Percentiles rank a stretch among this genome's conserved stretches.
Evolutionary conservation across 1,140 invertebrate species (phyloP).

Genomic region (Drosophila gunungcola): DNA sequence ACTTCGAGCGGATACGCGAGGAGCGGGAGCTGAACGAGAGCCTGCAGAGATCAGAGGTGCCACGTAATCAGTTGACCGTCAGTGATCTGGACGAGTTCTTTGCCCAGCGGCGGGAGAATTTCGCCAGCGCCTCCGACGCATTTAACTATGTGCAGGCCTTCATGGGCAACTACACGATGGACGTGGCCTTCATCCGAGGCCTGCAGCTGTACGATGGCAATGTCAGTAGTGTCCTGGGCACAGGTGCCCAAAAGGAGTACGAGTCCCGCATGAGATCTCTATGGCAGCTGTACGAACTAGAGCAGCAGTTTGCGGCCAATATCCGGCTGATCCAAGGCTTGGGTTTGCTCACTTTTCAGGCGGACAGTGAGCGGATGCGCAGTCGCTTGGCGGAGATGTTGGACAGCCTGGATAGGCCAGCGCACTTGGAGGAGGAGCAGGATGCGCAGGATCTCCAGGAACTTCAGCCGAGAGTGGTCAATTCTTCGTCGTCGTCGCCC

Average conservation of each 20-base stretch:
- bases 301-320: constrained; percentile 67
- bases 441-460: constrained; percentile 6
- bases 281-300: constrained; percentile 72
- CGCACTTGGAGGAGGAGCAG: neutral
- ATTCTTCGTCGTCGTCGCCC: neutral
- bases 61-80: constrained; percentile 71
- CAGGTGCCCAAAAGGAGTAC: constrained; percentile 67
- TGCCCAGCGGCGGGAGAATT: constrained; percentile 46
- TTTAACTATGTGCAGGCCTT: constrained; percentile 62
- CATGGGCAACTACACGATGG: constrained; percentile 74
- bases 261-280: constrained; percentile 68
- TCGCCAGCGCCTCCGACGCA: constrained; percentile 41
- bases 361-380: constrained; percentile 38
- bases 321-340: constrained; percentile 46
- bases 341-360: constrained; percentile 49
- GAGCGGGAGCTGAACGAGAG: constrained; percentile 65
- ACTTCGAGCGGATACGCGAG: constrained; percentile 73
- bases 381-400: constrained; percentile 45
- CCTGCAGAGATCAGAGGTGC: constrained; percentile 19
- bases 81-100: constrained; percentile 76
- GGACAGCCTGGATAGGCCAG: constrained; percentile 32
- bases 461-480: neutral
- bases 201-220: constrained; percentile 68
- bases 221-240: constrained; percentile 57
- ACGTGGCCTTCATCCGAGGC: constrained; percentile 73